Base-by-base conservation (phyloP, 2,888 invertebrate genomes). In the Chouioia cunea region DNA sequence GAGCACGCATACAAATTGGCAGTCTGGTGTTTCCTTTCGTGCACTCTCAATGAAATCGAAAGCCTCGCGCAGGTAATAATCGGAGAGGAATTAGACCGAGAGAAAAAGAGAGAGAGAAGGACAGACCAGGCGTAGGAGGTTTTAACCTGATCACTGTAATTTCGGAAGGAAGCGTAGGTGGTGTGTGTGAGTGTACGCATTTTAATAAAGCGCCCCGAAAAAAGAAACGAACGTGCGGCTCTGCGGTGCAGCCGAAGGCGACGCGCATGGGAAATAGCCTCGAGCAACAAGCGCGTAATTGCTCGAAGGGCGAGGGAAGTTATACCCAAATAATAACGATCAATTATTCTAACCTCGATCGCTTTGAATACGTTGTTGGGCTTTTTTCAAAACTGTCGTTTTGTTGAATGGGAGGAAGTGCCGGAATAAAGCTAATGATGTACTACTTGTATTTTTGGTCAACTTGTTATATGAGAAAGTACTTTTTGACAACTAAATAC, bases 241-340 rank as follows among this genome's bases (percentile, higher is more conserved):
- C 23, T 20, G 66, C 16, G 50, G 65, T 23, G 58, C 22, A 50
- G 47, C 60, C 74, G 69, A 60, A 64, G 71, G 66, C 60, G 57
- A 56, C 56, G 59, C 16, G 73, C 76, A 83, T 84, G 83, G 82
- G 83, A 83, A 84, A 82, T 78, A 74, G 81, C 83, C 79, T 69
- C 66, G 70, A 76, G 83, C 78, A 79, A 80, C 78, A 79, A 78
- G 79, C 77, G 78, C 75, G 68, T 81, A 80, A 83, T 83, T 80
- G 82, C 77, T 79, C 81, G 82, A 81, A 82, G 82, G 76, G 72
- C 6, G 70, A 74, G 82, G 78, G 80, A 81, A 82, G 78, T 36
- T 36, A 36, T 36, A 36, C 36, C 81, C 81, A 77, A 82, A 82
- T n/a, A 82, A 82, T 79, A 79, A 80, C 77, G 81, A 82, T 81